Evolutionary conservation across 2,797 vertebrate genomes (phyloP).

Genomic region (Numenius phaeopus): DNA sequence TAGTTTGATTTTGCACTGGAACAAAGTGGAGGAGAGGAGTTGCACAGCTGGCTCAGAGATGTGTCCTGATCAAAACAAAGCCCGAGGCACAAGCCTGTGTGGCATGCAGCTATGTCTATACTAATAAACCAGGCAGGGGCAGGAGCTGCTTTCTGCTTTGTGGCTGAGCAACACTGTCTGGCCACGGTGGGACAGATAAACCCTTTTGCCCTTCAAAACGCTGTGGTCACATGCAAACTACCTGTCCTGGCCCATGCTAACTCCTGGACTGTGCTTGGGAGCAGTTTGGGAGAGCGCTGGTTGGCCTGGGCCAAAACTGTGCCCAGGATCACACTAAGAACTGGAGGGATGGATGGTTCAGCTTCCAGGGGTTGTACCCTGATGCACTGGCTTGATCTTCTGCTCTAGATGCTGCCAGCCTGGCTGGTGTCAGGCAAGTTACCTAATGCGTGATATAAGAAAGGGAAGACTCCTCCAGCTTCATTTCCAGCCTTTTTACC

Average conservation of each 20-base stretch:
- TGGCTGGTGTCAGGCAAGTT: not conserved
- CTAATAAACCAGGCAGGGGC: not conserved
- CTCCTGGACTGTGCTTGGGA: not conserved
- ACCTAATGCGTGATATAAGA: not conserved
- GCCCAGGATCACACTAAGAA: not conserved
- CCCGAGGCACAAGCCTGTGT: not conserved
- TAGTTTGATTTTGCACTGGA: not conserved
- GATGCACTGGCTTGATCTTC: not conserved
- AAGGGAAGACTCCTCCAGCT: not conserved
- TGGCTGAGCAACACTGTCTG: not conserved
- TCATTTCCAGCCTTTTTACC: not conserved
- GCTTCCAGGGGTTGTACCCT: fast-evolving
- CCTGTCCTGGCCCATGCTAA: not conserved
- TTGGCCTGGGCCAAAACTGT: not conserved
- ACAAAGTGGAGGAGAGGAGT: not conserved
- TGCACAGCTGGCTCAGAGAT: not conserved
- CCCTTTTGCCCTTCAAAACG: not conserved
- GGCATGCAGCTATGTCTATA: not conserved
- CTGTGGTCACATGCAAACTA: not conserved
- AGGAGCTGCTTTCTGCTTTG: not conserved
- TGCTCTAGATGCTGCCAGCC: not conserved
- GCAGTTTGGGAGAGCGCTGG: not conserved
- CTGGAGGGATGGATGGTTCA: not conserved
- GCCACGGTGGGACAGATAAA: not conserved
- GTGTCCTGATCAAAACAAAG: not conserved